These are phyloP conservation scores for Myotis vivesi DNA, from an alignment of 2,797 vertebrate genomes.

Conservation along the genomic window DNA sequence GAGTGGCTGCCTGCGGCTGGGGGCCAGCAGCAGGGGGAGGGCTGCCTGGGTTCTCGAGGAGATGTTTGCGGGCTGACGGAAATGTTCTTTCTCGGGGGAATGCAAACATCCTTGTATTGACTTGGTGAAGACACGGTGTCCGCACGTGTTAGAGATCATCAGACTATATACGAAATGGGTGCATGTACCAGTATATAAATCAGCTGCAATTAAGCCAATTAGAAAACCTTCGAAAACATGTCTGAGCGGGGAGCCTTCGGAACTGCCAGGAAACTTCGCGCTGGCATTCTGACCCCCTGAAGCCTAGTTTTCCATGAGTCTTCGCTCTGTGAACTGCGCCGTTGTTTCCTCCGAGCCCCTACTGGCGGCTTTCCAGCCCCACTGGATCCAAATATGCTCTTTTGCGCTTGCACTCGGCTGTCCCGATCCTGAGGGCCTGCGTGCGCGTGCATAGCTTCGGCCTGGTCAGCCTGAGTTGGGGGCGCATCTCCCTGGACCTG, in stretches of 20 bases:
- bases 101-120: background rate
- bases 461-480: fast-evolving
- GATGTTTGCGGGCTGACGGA: background rate
- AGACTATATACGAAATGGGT: fast-evolving
- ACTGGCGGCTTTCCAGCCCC: background rate
- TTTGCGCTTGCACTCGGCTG: fast-evolving
- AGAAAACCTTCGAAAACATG: background rate
- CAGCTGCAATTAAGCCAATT: background rate
- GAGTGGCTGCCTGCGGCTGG: background rate
- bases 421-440: background rate
- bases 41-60: background rate
- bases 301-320: background rate
- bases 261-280: background rate
- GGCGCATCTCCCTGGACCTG: background rate
- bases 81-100: fast-evolving
- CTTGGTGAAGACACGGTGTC: fast-evolving
- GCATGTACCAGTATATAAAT: background rate
- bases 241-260: background rate
- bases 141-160: fast-evolving
- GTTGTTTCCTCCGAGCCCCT: background rate
- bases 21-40: no score
- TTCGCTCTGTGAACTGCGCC: background rate
- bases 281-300: background rate
- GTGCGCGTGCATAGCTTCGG: background rate
- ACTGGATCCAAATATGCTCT: fast-evolving